Evolutionary conservation across 2,113 vertebrate genomes (phyloP).

Genomic region (Oncorhynchus keta): DNA sequence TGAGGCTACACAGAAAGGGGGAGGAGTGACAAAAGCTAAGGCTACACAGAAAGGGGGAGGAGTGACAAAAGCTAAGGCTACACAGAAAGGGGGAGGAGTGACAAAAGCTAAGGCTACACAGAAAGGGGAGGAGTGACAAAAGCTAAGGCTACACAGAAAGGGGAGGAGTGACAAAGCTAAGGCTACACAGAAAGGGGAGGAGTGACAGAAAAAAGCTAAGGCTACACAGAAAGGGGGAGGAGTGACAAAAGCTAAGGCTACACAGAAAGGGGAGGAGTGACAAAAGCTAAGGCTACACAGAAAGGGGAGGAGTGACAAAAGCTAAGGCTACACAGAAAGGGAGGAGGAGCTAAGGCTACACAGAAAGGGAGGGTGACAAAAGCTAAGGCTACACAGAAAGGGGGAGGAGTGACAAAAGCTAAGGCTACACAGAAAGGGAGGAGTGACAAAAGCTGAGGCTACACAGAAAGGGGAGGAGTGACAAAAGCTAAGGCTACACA

Average conservation of each 20-base stretch:
- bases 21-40: slow-evolving; percentile 6
- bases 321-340: background rate
- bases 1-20: background rate
- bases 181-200: background rate
- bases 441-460: background rate
- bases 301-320: slow-evolving; percentile 15
- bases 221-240: background rate
- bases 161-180: slow-evolving; percentile 8
- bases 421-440: background rate
- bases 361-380: slow-evolving; percentile 14
- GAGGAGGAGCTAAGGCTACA: too few species aligned
- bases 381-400: background rate
- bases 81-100: slow-evolving; percentile 6
- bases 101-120: background rate
- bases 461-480: slow-evolving; percentile 8
- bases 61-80: background rate
- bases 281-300: background rate
- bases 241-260: background rate
- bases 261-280: slow-evolving; percentile 10
- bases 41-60: background rate
- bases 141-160: background rate
- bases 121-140: slow-evolving; percentile 16
- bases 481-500: background rate
- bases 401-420: slow-evolving; percentile 11
- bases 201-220: slow-evolving; percentile 2